Conservation (phyloP, 2,113 vertebrate species). For the Hippocampus comes region DNA sequence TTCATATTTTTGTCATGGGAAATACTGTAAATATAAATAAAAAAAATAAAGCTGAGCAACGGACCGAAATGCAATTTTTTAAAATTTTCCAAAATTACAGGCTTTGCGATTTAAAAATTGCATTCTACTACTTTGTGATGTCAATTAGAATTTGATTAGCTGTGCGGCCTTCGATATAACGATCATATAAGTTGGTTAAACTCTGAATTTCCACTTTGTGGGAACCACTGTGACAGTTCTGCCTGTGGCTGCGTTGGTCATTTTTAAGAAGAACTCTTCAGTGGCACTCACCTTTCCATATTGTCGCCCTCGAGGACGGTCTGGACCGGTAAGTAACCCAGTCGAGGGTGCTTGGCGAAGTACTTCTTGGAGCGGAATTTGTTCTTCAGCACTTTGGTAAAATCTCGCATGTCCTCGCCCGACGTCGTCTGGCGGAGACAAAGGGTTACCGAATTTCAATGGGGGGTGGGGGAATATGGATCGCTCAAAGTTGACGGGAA, state of each 20-base stretch:
- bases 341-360: constrained; percentile 92
- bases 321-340: constrained; percentile 97
- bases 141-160: too few species aligned
- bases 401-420: constrained; percentile 95
- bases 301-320: constrained; percentile 96
- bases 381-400: constrained; percentile 98
- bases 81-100: too few species aligned
- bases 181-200: too few species aligned
- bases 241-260: too few species aligned
- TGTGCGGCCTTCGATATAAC: too few species aligned
- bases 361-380: constrained; percentile 99
- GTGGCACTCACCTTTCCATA: constrained; percentile 88
- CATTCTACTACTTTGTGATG: too few species aligned
- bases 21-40: too few species aligned
- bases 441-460: not conserved
- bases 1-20: not conserved
- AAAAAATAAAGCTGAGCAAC: too few species aligned
- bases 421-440: constrained; percentile 83
- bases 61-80: too few species aligned
- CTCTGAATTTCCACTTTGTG: too few species aligned
- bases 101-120: too few species aligned
- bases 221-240: too few species aligned
- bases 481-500: not conserved
- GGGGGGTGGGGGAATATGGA: not conserved
- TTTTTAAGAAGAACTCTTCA: not conserved